Evolutionary conservation across 2,888 invertebrate genomes (phyloP).

Genomic region (Timema podura): DNA sequence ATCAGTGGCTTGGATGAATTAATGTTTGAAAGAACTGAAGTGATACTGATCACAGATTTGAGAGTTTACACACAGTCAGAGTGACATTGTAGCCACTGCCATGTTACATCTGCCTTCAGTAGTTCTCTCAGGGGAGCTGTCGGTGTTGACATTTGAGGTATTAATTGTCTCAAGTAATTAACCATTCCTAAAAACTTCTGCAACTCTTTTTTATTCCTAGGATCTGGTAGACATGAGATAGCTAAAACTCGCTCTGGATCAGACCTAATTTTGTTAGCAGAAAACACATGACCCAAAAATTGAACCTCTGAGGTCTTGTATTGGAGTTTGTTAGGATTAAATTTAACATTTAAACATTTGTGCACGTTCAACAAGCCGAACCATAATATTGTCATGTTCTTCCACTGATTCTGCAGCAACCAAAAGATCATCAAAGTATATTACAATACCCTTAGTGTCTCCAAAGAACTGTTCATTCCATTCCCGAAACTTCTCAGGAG

Average conservation of each 20-base stretch:
- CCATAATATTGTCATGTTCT: background rate
- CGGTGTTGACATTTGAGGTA: conserved; percentile 18
- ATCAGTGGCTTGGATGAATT: conserved; percentile 19
- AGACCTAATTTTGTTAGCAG: no score
- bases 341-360: conserved; percentile 14
- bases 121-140: conserved; percentile 23
- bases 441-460: background rate
- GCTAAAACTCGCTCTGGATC: no score
- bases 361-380: background rate
- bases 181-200: no score
- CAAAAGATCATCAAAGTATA: background rate
- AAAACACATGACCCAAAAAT: no score
- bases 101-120: background rate
- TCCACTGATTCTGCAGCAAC: background rate
- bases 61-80: background rate
- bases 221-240: no score
- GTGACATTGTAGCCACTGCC: background rate
- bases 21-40: conserved; percentile 29
- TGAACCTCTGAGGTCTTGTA: no score
- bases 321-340: no score
- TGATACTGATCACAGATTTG: conserved; percentile 18
- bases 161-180: no score
- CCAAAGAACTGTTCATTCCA: background rate
- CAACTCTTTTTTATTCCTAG: no score
- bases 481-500: background rate